These are phyloP conservation scores for Dorcus hopei DNA, from an alignment of 2,888 invertebrate genomes.

Conservation along the genomic window DNA sequence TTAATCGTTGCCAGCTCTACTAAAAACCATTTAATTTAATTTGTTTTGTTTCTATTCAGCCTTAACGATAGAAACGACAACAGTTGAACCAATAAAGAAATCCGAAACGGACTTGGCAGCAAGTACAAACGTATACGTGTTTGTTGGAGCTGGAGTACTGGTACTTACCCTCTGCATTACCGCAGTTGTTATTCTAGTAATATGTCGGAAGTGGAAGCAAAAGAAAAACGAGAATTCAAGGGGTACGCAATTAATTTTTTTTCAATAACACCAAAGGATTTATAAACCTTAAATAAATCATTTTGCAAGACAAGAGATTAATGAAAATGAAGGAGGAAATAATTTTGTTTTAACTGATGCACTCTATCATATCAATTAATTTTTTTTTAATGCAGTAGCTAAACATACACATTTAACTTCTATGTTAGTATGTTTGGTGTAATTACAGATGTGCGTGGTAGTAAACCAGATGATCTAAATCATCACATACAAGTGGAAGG, in stretches of 20 bases:
- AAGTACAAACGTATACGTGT: slow-evolving; percentile 50
- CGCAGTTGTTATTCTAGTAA: slow-evolving; percentile 45
- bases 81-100: slow-evolving; percentile 14
- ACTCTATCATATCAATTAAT: too few relatives aligned
- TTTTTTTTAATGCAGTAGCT: too few relatives aligned
- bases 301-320: too few relatives aligned
- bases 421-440: too few relatives aligned
- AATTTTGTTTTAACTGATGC: too few relatives aligned
- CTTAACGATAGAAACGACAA: slow-evolving; percentile 15
- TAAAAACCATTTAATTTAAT: background rate
- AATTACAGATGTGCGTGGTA: too few relatives aligned
- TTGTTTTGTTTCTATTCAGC: slow-evolving; percentile 2
- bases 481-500: slow-evolving; percentile 47
- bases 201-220: slow-evolving; percentile 52
- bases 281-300: too few relatives aligned
- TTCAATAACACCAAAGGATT: too few relatives aligned
- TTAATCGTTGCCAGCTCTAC: too few relatives aligned
- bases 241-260: slow-evolving; percentile 25
- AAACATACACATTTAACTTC: too few relatives aligned
- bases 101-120: slow-evolving; percentile 10
- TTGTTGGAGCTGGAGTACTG: slow-evolving; percentile 57
- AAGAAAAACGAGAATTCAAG: slow-evolving; percentile 46
- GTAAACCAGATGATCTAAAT: slow-evolving; percentile 34
- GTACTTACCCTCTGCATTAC: slow-evolving; percentile 50
- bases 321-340: too few relatives aligned